Base-by-base conservation (phyloP, 2,797 vertebrate species). In the Coendou prehensilis region DNA sequence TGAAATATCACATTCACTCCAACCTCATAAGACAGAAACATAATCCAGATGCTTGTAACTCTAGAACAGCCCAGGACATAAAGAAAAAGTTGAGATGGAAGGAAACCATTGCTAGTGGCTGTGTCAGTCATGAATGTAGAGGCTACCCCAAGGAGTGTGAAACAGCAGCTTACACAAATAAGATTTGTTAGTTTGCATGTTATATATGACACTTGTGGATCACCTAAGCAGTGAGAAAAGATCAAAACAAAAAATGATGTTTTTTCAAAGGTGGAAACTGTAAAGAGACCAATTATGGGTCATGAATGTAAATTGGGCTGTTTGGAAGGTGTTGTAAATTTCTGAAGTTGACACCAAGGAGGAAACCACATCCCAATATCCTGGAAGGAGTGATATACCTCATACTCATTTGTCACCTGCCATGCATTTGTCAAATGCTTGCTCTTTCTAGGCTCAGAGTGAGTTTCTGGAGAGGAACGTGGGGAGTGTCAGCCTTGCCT, bases 341-440 rank as follows among this genome's bases (percentile, higher is more conserved):
- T 89, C 41, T 54, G 71, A 92, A 47, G 80, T 30, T 54, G n/a
- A 81, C 5, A 41, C 47, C 30, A 63, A 76, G n/a, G 4, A 73
- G 47, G 26, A 73, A 64, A 6, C 45, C 20, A 33, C 14, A 47
- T 18, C 41, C 37, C 59, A 15, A 52, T 9, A 69, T 14, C 45
- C 71, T 50, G 22, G 41, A 28, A 5, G 2, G 64, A 81, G 57
- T 0, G 7, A 63, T 1, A 11, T 13, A 63, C 28, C 23, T 54
- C 5, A 59, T 5, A 26, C 13, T 61, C 63, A 33, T 9, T 54
- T 17, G 45, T 50, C 37, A n/a, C 3, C 30, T 5, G 0, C 11
- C 6, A 2, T 5, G 20, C 3, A 5, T 33, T 37, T 41, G 10
- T 1, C 10, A 23, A 54, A 41, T 0, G 14, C 1, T 28, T 9